phyloP scores from a whole-genome alignment of 1,140 invertebrate species.

The Drosophila funebris region DNA sequence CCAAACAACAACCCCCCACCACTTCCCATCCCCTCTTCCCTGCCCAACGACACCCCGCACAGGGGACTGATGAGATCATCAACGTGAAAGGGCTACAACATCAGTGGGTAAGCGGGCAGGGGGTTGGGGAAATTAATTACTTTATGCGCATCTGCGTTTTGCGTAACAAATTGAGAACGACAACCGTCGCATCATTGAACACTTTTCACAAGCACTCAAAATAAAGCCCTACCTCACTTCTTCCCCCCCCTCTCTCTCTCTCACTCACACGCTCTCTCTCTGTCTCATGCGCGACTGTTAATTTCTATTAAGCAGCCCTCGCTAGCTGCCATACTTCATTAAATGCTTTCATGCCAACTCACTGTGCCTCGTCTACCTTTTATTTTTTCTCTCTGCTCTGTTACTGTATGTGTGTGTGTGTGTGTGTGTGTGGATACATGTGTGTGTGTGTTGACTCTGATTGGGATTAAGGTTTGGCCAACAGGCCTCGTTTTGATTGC shows the following conservation, averaged over 20 bases:
- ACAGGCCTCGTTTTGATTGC: conserved; percentile 69
- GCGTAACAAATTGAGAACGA: conserved; percentile 59
- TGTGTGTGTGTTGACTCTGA: conserved; percentile 66
- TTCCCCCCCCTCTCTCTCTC: neutral
- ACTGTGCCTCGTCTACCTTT: conserved; percentile 51
- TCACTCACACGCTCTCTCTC: neutral
- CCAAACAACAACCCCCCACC: no score
- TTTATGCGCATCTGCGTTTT: conserved; percentile 68
- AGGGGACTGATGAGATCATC: conserved; percentile 55
- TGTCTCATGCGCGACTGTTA: conserved; percentile 48
- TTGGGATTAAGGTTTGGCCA: conserved; percentile 74
- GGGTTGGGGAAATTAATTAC: conserved; percentile 50
- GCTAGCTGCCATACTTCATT: conserved; percentile 68
- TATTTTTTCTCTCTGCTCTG: conserved; percentile 14
- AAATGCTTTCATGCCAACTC: conserved; percentile 67
- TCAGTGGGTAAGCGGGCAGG: neutral
- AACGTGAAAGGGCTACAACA: neutral
- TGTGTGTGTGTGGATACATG: conserved; percentile 5
- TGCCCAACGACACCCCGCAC: no score
- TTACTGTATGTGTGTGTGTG: neutral
- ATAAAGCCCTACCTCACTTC: neutral
- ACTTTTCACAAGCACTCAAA: conserved; percentile 49
- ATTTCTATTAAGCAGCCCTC: conserved; percentile 69
- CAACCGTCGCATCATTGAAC: conserved; percentile 38
- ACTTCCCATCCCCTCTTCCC: no score